Evolutionary conservation across 2,888 invertebrate species (phyloP).

Genomic region (Hypena proboscidalis): DNA sequence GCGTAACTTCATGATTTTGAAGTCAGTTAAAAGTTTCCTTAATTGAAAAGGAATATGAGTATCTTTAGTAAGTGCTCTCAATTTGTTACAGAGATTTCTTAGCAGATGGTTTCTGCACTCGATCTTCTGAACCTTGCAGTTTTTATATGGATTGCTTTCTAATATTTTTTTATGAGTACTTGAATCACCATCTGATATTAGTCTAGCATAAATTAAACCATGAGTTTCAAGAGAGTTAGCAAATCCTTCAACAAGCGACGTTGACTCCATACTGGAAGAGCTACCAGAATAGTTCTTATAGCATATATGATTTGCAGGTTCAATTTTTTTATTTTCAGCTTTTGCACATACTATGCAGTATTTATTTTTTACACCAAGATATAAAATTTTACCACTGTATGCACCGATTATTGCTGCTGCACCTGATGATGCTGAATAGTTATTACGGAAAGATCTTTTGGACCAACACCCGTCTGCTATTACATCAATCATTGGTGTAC

Average conservation of each 20-base stretch:
- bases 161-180: conserved; percentile 8
- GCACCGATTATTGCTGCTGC: conserved; percentile 7
- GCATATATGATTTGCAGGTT: not conserved
- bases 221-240: conserved; percentile 2
- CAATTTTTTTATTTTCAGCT: not conserved
- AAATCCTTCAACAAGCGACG: conserved; percentile 8
- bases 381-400: conserved; percentile 6
- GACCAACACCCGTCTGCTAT: conserved; percentile 12
- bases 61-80: conserved; percentile 8
- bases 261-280: not conserved
- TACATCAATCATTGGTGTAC: conserved; percentile 6
- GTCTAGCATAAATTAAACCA: conserved; percentile 1
- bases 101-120: conserved; percentile 8
- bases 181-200: conserved; percentile 5
- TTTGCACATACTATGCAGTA: conserved; percentile 3
- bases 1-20: conserved; percentile 6
- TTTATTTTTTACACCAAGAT: conserved; percentile 6
- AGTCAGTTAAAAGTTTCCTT: conserved; percentile 4
- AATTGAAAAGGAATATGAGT: no score
- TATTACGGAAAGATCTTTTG: conserved; percentile 9
- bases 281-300: not conserved
- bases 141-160: conserved; percentile 4
- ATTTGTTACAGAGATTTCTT: conserved; percentile 11
- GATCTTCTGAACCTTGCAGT: conserved; percentile 4
- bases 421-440: conserved; percentile 10